Evolutionary conservation across 2,113 vertebrate species (phyloP).

Genomic region (Osmerus eperlanus): DNA sequence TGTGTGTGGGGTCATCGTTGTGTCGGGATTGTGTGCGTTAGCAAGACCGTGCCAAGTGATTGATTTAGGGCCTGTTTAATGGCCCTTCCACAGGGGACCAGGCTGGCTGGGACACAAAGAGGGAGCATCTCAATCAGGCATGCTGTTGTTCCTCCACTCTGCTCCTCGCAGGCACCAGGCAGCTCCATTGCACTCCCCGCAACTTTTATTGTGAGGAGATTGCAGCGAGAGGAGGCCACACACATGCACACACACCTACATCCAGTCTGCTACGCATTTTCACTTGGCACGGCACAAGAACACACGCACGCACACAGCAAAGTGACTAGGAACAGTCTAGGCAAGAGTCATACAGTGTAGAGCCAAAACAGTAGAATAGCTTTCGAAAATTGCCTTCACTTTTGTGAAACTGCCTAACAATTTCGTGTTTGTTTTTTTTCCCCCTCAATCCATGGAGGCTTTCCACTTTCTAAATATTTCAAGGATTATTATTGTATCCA

Average conservation of each 20-base stretch:
- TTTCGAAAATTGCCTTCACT: too few species aligned
- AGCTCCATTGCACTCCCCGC: constrained; percentile 49
- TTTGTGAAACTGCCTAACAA: too few species aligned
- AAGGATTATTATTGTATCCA: too few species aligned
- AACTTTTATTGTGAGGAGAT: constrained; percentile 42
- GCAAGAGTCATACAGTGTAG: too few species aligned
- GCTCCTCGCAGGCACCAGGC: constrained; percentile 40
- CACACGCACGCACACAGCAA: neutral
- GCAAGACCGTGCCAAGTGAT: neutral
- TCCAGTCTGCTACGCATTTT: constrained; percentile 29
- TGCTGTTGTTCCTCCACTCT: constrained; percentile 19
- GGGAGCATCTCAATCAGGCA: constrained; percentile 34
- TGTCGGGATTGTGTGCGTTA: neutral
- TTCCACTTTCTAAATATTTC: too few species aligned
- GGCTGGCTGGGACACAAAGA: constrained; percentile 41
- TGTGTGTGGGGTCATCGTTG: neutral
- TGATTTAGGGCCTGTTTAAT: constrained; percentile 44
- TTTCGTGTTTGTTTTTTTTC: neutral
- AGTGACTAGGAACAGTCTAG: too few species aligned
- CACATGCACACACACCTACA: constrained; percentile 47
- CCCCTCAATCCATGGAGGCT: neutral
- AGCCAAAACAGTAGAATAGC: too few species aligned
- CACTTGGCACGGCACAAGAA: constrained; percentile 18
- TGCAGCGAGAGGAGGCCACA: constrained; percentile 48
- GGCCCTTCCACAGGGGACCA: neutral